These are phyloP conservation scores for Drosophila pallidifrons DNA, from an alignment of 1,140 invertebrate genomes.

Conservation along the genomic window DNA sequence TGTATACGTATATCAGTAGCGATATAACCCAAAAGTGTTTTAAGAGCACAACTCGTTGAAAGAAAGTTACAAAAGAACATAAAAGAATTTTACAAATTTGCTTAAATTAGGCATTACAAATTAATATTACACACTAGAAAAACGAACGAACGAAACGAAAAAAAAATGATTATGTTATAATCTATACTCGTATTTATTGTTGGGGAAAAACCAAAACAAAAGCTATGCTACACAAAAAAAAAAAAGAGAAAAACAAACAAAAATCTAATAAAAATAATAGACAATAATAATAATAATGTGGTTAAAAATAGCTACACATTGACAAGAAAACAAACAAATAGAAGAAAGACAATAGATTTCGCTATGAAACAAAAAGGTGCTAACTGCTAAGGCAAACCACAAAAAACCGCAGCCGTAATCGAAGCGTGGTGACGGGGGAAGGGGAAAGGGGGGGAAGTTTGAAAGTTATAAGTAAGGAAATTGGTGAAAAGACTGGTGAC, in stretches of 20 bases:
- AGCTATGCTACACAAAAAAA: slow-evolving; percentile 26
- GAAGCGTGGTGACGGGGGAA: background rate
- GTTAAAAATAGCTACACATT: slow-evolving; percentile 42
- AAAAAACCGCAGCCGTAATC: slow-evolving; percentile 26
- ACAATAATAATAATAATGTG: slow-evolving; percentile 18
- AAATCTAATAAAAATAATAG: slow-evolving; percentile 46
- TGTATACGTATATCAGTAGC: slow-evolving; percentile 25
- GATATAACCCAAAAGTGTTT: slow-evolving; percentile 65
- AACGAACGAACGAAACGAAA: slow-evolving; percentile 48
- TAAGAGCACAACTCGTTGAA: slow-evolving; percentile 72
- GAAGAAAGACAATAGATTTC: slow-evolving; percentile 61
- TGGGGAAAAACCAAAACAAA: slow-evolving; percentile 26
- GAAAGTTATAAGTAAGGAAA: too few species aligned
- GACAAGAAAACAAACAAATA: slow-evolving; percentile 25
- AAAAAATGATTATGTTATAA: slow-evolving; percentile 7
- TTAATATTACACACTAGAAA: slow-evolving; percentile 57
- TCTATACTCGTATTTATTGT: background rate
- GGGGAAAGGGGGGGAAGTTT: background rate
- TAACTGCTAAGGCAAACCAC: slow-evolving; percentile 52
- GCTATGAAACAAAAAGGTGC: slow-evolving; percentile 56
- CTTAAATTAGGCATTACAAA: slow-evolving; percentile 52
- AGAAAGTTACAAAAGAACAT: slow-evolving; percentile 21
- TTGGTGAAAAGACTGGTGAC: too few species aligned
- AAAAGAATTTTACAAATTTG: slow-evolving; percentile 57
- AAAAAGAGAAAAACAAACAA: slow-evolving; percentile 40